Conservation (phyloP, 1,140 invertebrate species). For the Drosophila jambulina region DNA sequence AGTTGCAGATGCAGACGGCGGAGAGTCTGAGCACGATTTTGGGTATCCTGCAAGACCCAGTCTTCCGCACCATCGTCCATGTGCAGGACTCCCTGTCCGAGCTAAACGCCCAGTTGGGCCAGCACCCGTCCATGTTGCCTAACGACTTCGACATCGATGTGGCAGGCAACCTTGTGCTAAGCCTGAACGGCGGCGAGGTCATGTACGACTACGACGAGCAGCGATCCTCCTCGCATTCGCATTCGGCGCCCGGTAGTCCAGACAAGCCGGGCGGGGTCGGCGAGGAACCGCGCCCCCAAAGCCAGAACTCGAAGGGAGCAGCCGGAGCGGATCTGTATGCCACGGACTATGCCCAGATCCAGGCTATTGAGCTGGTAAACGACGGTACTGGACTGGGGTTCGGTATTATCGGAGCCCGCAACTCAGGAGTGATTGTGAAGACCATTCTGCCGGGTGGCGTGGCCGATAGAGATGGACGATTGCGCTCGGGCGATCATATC, state of each 20-base stretch:
- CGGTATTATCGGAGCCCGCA: slow-evolving; percentile 97
- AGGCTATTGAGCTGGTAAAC: slow-evolving; percentile 97
- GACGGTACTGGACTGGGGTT: slow-evolving; percentile 98
- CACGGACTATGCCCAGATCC: slow-evolving; percentile 98
- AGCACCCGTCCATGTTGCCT: slow-evolving; percentile 96
- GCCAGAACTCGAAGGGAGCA: slow-evolving; percentile 75
- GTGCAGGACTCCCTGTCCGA: slow-evolving; percentile 94
- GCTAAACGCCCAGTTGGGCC: slow-evolving; percentile 91
- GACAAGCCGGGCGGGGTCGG: slow-evolving; percentile 70
- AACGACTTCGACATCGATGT: slow-evolving; percentile 94
- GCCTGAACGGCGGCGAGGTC: slow-evolving; percentile 86
- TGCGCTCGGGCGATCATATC: slow-evolving; percentile 98
- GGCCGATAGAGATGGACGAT: slow-evolving; percentile 96
- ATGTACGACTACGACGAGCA: slow-evolving; percentile 86
- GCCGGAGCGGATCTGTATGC: slow-evolving; percentile 90
- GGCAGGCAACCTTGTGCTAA: slow-evolving; percentile 88
- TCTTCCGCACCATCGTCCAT: slow-evolving; percentile 96
- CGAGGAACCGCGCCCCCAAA: slow-evolving; percentile 86
- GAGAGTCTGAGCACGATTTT: slow-evolving; percentile 95
- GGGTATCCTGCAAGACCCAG: slow-evolving; percentile 95
- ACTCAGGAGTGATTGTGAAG: slow-evolving; percentile 98
- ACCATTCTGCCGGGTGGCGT: slow-evolving; percentile 98
- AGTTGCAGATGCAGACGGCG: slow-evolving; percentile 90
- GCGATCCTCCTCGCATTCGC: slow-evolving; percentile 86
- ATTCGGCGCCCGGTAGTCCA: slow-evolving; percentile 83